A percentile compares a stretch with the other conserved stretches of the same genome.
Conservation (phyloP, 1,140 invertebrate genomes). For the Pogonomyrmex barbatus region DNA sequence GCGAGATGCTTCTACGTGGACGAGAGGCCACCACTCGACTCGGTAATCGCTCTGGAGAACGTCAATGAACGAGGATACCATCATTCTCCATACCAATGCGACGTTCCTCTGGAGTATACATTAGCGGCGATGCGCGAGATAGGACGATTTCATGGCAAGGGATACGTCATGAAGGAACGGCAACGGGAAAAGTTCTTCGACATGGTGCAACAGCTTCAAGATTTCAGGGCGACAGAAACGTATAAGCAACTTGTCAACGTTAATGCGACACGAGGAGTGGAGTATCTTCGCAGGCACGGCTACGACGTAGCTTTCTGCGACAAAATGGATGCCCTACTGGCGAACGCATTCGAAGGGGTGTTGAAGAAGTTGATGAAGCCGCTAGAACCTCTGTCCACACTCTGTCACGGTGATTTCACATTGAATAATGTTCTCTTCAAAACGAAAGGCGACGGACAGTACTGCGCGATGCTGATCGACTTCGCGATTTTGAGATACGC, state of each 20-base stretch:
- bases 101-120: conserved; percentile 73
- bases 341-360: conserved; percentile 48
- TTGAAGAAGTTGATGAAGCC: conserved; percentile 48
- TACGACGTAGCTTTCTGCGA: conserved; percentile 71
- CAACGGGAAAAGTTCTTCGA: conserved; percentile 75
- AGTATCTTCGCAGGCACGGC: conserved; percentile 52
- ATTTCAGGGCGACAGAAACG: not conserved
- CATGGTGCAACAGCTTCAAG: conserved; percentile 67
- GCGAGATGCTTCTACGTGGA: conserved; percentile 66
- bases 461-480: conserved; percentile 81
- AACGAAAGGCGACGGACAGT: conserved; percentile 41
- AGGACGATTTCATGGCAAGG: conserved; percentile 82
- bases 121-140: conserved; percentile 78
- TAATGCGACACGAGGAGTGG: conserved; percentile 24
- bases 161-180: conserved; percentile 79
- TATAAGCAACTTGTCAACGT: rapidly evolving
- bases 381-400: conserved; percentile 76
- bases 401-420: conserved; percentile 84
- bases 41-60: conserved; percentile 80
- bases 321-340: conserved; percentile 61
- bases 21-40: conserved; percentile 19
- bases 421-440: conserved; percentile 82
- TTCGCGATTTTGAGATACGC: conserved; percentile 80
- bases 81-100: conserved; percentile 12
- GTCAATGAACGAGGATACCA: conserved; percentile 62